Base-by-base conservation (phyloP, 2,113 vertebrate species). In the Saguinus imperator region DNA sequence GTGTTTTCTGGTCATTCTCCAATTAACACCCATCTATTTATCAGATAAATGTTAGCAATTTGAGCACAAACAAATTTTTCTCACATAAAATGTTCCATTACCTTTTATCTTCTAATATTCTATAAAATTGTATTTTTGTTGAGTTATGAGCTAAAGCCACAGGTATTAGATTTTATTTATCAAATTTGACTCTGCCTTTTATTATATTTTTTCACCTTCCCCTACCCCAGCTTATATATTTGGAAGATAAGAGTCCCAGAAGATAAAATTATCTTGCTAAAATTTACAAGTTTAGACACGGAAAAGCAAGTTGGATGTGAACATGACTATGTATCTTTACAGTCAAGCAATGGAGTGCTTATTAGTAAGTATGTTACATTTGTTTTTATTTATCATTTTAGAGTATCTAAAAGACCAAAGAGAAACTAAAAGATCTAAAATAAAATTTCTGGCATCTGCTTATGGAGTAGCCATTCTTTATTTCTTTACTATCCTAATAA, bases 211-310 rank as follows among this genome's bases (percentile, higher is more conserved):
- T 64, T 43, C 1, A 45, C 57, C 48, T 29, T 81, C 3, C 45
- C 10, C 48, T 85, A 12, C 9, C 11, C 40, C 27, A 90, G 81
- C 20, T 72, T 82, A 35, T 73, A 32, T 43, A 72, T 77, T 37
- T 82, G 48, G 23, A 89, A 96, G 92, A 40, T 82, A 82, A 77
- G 82, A 8, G 27, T 82, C 35, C 40, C 64, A 61, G 85, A 40
- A 87, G 50, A 89, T 81, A 89, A 94, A 86, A 81, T 84, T 68
- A 61, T 92, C 40, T 29, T 94, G n/a, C 66, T 89, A 75, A 85
- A 85, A 76, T 81, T 58, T 81, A 76, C 10, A 94, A 75, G 29
- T 61, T 75, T 94, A 81, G 40, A 61, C 55, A 37, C 68, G 45
- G 64, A 92, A 96, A 89, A 92, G 94, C 21, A 35, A 92, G 48